phyloP scores from a whole-genome alignment of 2,113 vertebrate species.

The Otolemur garnettii region DNA sequence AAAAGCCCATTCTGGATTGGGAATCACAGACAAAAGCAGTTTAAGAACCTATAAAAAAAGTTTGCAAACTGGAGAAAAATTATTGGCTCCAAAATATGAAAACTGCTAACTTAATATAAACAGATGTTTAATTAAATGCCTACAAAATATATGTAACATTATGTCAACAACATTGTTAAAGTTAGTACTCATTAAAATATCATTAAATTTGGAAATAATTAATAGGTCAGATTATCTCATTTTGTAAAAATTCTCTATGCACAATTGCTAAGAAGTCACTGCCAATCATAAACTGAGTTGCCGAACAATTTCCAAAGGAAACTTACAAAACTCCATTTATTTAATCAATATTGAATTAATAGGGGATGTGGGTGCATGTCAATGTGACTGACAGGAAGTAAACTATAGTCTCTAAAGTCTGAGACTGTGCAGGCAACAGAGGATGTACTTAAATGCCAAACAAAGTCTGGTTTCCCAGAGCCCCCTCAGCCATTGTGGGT shows the following conservation, averaged over 20 bases:
- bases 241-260: slow-evolving; percentile 63
- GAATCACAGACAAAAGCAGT: background rate
- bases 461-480: background rate
- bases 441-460: background rate
- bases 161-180: slow-evolving; percentile 68
- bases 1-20: background rate
- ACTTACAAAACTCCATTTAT: slow-evolving; percentile 37
- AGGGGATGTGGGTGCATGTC: background rate
- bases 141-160: slow-evolving; percentile 60
- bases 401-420: background rate
- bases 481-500: rapidly evolving
- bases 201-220: slow-evolving; percentile 69
- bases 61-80: slow-evolving; percentile 13
- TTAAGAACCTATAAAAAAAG: slow-evolving; percentile 29
- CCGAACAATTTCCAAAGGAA: slow-evolving; percentile 68
- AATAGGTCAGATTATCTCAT: slow-evolving; percentile 63
- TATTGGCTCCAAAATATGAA: slow-evolving; percentile 59
- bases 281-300: slow-evolving; percentile 60
- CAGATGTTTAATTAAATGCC: slow-evolving; percentile 66
- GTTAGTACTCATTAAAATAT: slow-evolving; percentile 73
- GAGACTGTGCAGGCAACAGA: background rate
- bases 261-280: slow-evolving; percentile 65
- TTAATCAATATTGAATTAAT: slow-evolving; percentile 35
- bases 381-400: background rate
- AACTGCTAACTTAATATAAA: slow-evolving; percentile 61